Conservation (phyloP, 2,797 vertebrate species). For the Enteromius fasciolatus region DNA sequence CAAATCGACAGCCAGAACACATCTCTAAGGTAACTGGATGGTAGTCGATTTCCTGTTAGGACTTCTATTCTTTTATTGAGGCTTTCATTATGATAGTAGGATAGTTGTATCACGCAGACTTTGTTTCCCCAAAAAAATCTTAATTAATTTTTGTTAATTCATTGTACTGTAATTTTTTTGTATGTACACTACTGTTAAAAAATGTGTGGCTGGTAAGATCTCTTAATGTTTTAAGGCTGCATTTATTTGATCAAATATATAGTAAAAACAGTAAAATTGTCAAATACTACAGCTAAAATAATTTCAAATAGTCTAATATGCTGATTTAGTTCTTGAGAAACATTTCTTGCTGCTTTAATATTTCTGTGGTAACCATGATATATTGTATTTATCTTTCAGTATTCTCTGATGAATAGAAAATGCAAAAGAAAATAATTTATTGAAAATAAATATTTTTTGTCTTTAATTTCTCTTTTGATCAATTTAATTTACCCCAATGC, state of each 20-base stretch:
- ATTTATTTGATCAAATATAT: neutral
- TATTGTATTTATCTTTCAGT: neutral
- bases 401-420: neutral
- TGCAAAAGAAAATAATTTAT: neutral
- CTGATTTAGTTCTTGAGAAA: no score
- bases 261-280: neutral
- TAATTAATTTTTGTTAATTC: neutral
- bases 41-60: neutral
- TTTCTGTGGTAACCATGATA: neutral
- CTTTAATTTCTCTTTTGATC: neutral
- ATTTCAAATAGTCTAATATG: neutral
- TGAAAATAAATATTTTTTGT: neutral
- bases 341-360: neutral
- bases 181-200: neutral
- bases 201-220: neutral
- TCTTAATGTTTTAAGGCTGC: neutral
- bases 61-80: neutral
- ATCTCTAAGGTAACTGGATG: constrained; percentile 52
- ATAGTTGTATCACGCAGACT: neutral
- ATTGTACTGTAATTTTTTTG: neutral
- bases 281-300: neutral
- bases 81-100: neutral
- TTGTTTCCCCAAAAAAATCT: neutral
- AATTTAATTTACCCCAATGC: neutral
- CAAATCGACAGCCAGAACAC: constrained; percentile 66